phyloP scores from a whole-genome alignment of 2,888 invertebrate species.

The Drosophila atroscutellata region DNA sequence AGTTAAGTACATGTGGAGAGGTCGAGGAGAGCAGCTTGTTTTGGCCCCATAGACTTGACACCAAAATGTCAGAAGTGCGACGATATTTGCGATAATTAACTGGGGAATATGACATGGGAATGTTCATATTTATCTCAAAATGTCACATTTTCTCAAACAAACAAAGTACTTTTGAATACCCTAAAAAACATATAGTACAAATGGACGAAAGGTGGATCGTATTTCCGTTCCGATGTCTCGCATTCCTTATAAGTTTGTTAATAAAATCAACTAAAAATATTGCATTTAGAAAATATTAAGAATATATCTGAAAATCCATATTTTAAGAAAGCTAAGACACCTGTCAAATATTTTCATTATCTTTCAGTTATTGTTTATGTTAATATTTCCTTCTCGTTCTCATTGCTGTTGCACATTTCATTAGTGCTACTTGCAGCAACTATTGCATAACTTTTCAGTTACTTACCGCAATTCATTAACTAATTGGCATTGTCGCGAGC shows the following conservation, averaged over 20 bases:
- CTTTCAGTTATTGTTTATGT: not conserved
- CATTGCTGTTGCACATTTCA: not conserved
- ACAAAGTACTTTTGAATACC: not conserved
- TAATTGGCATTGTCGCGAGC: conserved; percentile 63
- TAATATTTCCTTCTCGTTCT: not conserved
- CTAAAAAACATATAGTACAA: not conserved
- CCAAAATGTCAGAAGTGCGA: conserved; percentile 51
- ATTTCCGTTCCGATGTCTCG: not conserved
- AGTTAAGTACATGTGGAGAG: conserved; percentile 36
- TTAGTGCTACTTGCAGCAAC: not conserved
- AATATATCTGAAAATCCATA: not conserved
- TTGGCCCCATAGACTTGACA: conserved; percentile 64
- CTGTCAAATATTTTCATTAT: not conserved
- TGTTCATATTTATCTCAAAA: not conserved
- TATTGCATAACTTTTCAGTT: conserved; percentile 27
- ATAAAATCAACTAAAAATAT: not conserved
- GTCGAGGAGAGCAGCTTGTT: conserved; percentile 27
- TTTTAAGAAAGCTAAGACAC: not conserved
- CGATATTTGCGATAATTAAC: conserved; percentile 60
- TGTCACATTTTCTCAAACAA: not conserved
- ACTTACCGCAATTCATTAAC: conserved; percentile 53
- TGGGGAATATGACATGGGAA: conserved; percentile 27
- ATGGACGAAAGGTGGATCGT: not conserved
- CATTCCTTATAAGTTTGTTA: not conserved
- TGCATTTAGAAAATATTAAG: no score